Evolutionary conservation across 2,888 invertebrate species (phyloP).

Genomic region (Mimachlamys varia): DNA sequence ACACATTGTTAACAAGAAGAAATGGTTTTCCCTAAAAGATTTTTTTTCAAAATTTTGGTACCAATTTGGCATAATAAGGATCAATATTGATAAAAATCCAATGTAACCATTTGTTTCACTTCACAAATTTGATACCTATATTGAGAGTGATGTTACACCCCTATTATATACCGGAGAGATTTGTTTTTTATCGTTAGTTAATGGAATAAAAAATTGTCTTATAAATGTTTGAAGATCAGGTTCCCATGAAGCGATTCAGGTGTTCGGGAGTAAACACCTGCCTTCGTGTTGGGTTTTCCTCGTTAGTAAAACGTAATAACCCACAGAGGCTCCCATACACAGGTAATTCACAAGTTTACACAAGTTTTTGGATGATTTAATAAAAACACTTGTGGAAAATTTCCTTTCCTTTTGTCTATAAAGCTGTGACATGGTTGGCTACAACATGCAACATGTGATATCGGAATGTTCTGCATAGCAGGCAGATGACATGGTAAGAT

Average conservation of each 20-base stretch:
- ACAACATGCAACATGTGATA: neutral
- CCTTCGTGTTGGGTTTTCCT: constrained; percentile 6
- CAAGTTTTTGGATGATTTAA: constrained; percentile 29
- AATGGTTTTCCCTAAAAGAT: neutral
- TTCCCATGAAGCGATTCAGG: neutral
- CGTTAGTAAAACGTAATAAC: neutral
- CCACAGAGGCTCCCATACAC: neutral
- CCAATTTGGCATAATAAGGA: neutral
- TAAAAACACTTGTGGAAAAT: constrained; percentile 31
- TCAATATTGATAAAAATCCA: constrained; percentile 15
- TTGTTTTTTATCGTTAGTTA: neutral
- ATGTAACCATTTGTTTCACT: neutral
- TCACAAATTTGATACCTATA: constrained; percentile 1
- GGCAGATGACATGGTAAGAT: constrained; percentile 2
- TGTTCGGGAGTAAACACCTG: neutral
- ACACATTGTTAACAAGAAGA: neutral
- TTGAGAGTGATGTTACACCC: neutral
- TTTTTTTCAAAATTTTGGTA: neutral
- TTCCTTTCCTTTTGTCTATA: constrained; percentile 33
- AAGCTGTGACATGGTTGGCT: constrained; percentile 31
- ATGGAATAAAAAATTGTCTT: neutral
- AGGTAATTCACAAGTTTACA: constrained; percentile 18
- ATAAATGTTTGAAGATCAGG: neutral
- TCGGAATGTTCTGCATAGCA: constrained; percentile 15
- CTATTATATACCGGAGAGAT: neutral